Conservation (phyloP, 2,113 vertebrate species). For the Oryzias curvinotus region DNA sequence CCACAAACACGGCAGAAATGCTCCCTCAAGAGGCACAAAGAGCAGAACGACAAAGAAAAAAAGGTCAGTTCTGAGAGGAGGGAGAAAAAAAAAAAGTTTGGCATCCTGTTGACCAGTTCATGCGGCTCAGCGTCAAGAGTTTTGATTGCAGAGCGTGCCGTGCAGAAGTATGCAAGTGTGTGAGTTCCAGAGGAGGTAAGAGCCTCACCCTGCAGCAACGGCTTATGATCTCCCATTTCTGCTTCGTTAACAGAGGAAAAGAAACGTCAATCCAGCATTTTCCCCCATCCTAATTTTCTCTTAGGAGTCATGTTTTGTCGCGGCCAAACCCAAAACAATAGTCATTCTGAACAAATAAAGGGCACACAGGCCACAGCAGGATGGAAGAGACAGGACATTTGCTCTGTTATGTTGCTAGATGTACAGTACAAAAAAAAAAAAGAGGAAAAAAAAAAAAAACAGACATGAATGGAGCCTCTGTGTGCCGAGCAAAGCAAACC, state of each 20-base stretch:
- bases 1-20: conserved; percentile 25
- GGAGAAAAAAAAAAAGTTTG: conserved; percentile 45
- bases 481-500: conserved; percentile 19
- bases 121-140: conserved; percentile 34
- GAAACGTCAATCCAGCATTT: conserved; percentile 13
- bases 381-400: conserved; percentile 25
- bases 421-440: conserved; percentile 36
- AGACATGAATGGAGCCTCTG: conserved; percentile 61
- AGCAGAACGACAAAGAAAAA: conserved; percentile 39
- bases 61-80: conserved; percentile 46
- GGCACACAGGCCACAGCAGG: conserved; percentile 16
- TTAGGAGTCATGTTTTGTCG: conserved; percentile 33
- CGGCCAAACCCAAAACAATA: conserved; percentile 47
- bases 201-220: conserved; percentile 1
- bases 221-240: conserved; percentile 19
- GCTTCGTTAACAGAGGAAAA: conserved; percentile 11
- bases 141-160: conserved; percentile 35
- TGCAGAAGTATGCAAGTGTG: conserved; percentile 11
- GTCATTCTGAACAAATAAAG: conserved; percentile 58
- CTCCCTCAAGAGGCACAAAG: background rate
- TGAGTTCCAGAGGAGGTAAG: conserved; percentile 2
- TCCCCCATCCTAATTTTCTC: conserved; percentile 20
- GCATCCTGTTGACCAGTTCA: conserved; percentile 69
- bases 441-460: conserved; percentile 7
- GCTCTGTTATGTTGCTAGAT: conserved; percentile 32